Conservation (phyloP, 2,888 invertebrate genomes). For the Polydrusus tereticollis region DNA sequence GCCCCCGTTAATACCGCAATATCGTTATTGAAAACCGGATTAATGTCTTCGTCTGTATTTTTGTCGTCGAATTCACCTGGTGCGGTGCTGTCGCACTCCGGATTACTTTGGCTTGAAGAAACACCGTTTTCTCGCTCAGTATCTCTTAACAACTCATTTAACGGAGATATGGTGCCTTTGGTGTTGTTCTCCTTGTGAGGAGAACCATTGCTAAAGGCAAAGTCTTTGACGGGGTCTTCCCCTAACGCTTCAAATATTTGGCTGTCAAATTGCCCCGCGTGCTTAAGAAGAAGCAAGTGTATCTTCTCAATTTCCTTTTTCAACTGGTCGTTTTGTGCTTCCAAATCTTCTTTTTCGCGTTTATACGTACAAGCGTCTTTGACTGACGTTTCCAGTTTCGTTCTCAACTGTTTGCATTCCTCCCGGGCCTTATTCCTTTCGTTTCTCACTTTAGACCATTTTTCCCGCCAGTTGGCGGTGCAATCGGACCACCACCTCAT, state of each 20-base stretch:
- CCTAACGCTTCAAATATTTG: conserved; percentile 68
- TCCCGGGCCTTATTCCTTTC: conserved; percentile 92
- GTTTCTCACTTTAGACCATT: conserved; percentile 94
- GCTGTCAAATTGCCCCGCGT: conserved; percentile 78
- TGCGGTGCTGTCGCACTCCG: conserved; percentile 64
- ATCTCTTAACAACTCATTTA: conserved; percentile 32
- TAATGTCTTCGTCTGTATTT: conserved; percentile 26
- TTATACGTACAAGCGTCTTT: conserved; percentile 83
- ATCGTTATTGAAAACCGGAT: conserved; percentile 13
- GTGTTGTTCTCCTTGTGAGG: conserved; percentile 29
- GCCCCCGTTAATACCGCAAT: conserved; percentile 22
- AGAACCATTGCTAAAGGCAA: conserved; percentile 61
- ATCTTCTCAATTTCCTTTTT: conserved; percentile 87
- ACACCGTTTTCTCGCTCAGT: conserved; percentile 62
- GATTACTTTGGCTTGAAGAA: conserved; percentile 58
- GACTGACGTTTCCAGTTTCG: conserved; percentile 81
- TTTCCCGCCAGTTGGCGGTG: conserved; percentile 95
- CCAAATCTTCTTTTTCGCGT: conserved; percentile 84
- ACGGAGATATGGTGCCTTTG: conserved; percentile 32
- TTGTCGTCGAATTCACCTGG: conserved; percentile 59
- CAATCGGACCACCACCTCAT: conserved; percentile 99
- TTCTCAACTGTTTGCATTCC: conserved; percentile 79
- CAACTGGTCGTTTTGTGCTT: conserved; percentile 80
- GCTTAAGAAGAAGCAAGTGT: conserved; percentile 75
- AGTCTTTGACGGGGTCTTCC: conserved; percentile 67